Percentiles rank a stretch among this genome's conserved stretches.
phyloP scores from a whole-genome alignment of 2,888 invertebrate genomes.

The Oconnorella tubifera region DNA sequence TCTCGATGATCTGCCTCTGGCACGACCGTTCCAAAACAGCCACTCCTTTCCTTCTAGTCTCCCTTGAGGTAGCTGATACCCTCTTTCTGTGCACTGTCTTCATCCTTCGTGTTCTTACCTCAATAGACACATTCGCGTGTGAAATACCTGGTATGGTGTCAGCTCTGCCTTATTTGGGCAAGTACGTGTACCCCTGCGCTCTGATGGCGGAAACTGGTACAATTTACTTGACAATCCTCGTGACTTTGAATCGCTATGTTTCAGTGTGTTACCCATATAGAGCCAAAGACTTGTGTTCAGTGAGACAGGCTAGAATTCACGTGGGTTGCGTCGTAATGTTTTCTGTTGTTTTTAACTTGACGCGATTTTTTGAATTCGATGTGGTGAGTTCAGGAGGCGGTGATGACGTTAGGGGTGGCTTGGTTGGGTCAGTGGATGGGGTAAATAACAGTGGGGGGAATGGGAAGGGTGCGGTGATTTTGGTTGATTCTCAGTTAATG shows the following conservation, averaged over 20 bases:
- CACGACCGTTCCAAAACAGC: too few relatives aligned
- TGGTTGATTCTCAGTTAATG: too few relatives aligned
- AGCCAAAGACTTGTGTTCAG: conserved; percentile 34
- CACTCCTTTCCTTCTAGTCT: too few relatives aligned
- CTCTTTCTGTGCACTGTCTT: too few relatives aligned
- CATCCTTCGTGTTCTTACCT: too few relatives aligned
- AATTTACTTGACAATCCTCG: conserved; percentile 37
- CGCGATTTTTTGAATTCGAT: conserved; percentile 36
- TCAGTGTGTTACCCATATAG: conserved; percentile 36
- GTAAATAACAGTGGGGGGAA: too few relatives aligned
- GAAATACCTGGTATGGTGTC: conserved; percentile 14
- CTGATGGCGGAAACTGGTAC: conserved; percentile 34
- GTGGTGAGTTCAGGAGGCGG: conserved; percentile 7
- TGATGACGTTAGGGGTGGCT: neutral
- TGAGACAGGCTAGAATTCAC: conserved; percentile 32
- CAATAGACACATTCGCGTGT: too few relatives aligned
- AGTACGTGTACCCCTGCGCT: conserved; percentile 35
- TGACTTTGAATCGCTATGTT: conserved; percentile 37
- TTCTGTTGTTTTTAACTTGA: conserved; percentile 34
- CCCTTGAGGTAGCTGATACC: too few relatives aligned
- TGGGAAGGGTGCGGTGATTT: too few relatives aligned
- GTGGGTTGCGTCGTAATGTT: conserved; percentile 31
- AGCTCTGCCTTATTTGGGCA: conserved; percentile 31
- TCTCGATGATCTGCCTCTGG: too few relatives aligned
- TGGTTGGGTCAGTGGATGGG: too few relatives aligned